phyloP scores from a whole-genome alignment of 2,113 vertebrate genomes.

The Anguilla rostrata region DNA sequence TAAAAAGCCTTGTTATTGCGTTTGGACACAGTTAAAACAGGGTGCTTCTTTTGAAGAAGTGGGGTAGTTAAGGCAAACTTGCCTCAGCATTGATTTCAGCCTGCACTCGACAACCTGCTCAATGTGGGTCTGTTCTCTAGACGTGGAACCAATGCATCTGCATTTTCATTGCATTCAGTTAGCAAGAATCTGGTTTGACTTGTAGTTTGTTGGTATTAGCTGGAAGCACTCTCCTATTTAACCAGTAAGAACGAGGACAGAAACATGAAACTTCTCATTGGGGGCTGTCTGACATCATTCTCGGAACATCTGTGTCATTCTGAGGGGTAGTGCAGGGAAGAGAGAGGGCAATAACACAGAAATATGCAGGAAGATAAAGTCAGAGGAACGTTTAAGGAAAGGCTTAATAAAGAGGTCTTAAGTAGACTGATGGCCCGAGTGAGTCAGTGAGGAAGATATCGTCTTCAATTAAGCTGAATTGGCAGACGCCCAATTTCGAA shows the following conservation, averaged over 20 bases:
- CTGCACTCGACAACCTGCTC: neutral
- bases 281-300: neutral
- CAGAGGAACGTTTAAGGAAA: neutral
- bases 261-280: neutral
- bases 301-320: no score
- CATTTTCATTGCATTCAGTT: neutral
- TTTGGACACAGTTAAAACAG: neutral
- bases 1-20: neutral
- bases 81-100: neutral
- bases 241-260: neutral
- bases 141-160: no score
- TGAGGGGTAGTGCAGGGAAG: neutral
- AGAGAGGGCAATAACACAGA: neutral
- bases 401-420: neutral
- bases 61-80: neutral
- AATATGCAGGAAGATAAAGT: neutral
- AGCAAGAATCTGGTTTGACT: neutral
- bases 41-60: neutral
- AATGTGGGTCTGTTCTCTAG: neutral
- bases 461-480: neutral
- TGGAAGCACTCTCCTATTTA: neutral
- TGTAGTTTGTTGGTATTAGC: neutral
- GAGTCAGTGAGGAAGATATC: slow-evolving; percentile 1
- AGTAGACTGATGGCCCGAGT: neutral
- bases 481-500: neutral